Conservation (phyloP, 37 sponge, comb jelly and placozoan species). For the Petrosia ficiformis region DNA sequence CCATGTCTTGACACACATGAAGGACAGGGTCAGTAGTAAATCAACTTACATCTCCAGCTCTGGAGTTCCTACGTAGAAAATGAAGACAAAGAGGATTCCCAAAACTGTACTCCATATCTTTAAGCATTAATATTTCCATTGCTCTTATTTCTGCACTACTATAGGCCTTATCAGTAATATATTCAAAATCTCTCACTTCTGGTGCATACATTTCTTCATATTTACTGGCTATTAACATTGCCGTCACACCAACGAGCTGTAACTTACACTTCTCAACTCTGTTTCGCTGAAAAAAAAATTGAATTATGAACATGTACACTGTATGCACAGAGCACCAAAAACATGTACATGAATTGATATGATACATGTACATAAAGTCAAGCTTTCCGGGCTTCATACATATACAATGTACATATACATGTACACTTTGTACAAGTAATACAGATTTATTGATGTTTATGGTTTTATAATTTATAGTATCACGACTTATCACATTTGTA, state of each 20-base stretch:
- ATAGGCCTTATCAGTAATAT: conserved; percentile 97
- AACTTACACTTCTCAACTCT: conserved; percentile 66
- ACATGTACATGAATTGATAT: no score
- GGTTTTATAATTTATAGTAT: no score
- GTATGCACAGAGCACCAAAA: not conserved
- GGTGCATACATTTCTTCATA: conserved; percentile 99
- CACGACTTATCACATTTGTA: no score
- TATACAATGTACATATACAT: no score
- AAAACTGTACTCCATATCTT: conserved; percentile 76
- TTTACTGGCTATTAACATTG: conserved; percentile 97
- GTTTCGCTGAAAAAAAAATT: conserved; percentile 19
- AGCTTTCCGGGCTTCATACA: no score
- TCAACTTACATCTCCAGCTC: conserved; percentile 90
- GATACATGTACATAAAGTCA: no score
- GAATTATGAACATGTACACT: not conserved
- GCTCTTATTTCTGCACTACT: conserved; percentile 60
- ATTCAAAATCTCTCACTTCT: conserved; percentile 93
- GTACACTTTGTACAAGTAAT: no score
- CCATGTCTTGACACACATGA: no score
- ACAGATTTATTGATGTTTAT: no score
- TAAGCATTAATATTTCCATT: conserved; percentile 90
- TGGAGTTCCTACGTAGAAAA: conserved; percentile 95
- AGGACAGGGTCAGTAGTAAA: no score
- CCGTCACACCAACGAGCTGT: conserved; percentile 97
- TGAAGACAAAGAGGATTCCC: conserved; percentile 93